These are phyloP conservation scores for Nemotelus nigrinus DNA, from an alignment of 2,888 invertebrate species.

Conservation along the genomic window DNA sequence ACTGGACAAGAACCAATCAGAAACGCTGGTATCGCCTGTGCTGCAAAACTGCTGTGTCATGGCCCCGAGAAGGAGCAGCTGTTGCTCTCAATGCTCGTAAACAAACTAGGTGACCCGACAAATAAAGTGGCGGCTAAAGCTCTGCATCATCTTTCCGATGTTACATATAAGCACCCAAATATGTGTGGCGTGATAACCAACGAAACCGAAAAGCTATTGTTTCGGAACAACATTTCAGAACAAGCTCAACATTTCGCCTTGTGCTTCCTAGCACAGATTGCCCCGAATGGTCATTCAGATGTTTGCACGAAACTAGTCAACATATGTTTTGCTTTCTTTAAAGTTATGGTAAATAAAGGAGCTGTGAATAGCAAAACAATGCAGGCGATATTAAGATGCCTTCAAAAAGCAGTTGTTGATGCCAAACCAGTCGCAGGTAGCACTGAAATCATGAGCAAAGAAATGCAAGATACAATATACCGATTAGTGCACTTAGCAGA, in stretches of 20 bases:
- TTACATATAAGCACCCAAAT: conserved; percentile 85
- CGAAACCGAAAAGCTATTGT: conserved; percentile 91
- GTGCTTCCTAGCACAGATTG: conserved; percentile 89
- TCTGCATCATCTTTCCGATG: conserved; percentile 83
- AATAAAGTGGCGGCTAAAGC: conserved; percentile 86
- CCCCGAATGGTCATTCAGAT: conserved; percentile 75
- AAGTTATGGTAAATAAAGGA: conserved; percentile 83
- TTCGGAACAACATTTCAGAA: conserved; percentile 84
- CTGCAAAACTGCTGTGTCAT: conserved; percentile 58
- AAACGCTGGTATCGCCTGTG: conserved; percentile 58
- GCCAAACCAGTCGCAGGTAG: conserved; percentile 59
- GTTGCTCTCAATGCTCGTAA: conserved; percentile 83
- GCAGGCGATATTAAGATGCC: conserved; percentile 82
- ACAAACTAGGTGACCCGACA: conserved; percentile 93
- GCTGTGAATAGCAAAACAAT: conserved; percentile 86
- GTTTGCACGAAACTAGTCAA: conserved; percentile 86
- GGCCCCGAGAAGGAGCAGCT: conserved; percentile 65
- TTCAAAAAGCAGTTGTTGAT: conserved; percentile 74
- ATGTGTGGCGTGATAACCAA: conserved; percentile 89
- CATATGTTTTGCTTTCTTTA: conserved; percentile 96
- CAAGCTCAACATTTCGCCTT: conserved; percentile 93
- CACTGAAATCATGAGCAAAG: conserved; percentile 60
- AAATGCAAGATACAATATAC: conserved; percentile 75
- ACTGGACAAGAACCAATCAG: conserved; percentile 63
- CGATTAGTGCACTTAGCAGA: conserved; percentile 82